Evolutionary conservation across 2,113 vertebrate genomes (phyloP).

Genomic region (Tupaia chinensis): DNA sequence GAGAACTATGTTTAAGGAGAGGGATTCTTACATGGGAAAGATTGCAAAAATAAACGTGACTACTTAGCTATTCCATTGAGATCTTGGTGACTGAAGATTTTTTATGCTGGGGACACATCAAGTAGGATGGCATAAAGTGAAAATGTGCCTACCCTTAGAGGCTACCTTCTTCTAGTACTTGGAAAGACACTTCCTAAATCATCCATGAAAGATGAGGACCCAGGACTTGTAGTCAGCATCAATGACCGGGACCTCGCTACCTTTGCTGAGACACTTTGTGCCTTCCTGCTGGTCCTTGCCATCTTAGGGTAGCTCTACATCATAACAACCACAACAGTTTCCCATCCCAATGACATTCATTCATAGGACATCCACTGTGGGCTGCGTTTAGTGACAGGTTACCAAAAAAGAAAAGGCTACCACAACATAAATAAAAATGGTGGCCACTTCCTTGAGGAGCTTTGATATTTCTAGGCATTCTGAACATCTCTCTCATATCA

Average conservation of each 20-base stretch:
- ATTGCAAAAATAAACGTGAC: neutral
- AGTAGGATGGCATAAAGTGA: neutral
- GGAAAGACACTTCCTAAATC: neutral
- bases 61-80: neutral
- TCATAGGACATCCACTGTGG: neutral
- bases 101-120: neutral
- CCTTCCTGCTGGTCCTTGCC: neutral
- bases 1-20: neutral
- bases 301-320: neutral
- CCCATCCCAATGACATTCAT: neutral
- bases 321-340: neutral
- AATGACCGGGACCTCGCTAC: neutral
- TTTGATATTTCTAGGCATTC: neutral
- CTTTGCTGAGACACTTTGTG: neutral
- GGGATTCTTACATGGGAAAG: neutral
- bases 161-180: neutral
- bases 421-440: neutral
- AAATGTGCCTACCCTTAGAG: neutral
- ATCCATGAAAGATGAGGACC: neutral
- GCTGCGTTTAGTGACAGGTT: neutral
- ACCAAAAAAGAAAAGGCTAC: neutral
- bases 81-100: neutral
- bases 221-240: no score
- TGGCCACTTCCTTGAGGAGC: neutral
- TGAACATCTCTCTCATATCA: neutral